Conservation (phyloP, 2,888 invertebrate species). For the Tipula confusa region DNA sequence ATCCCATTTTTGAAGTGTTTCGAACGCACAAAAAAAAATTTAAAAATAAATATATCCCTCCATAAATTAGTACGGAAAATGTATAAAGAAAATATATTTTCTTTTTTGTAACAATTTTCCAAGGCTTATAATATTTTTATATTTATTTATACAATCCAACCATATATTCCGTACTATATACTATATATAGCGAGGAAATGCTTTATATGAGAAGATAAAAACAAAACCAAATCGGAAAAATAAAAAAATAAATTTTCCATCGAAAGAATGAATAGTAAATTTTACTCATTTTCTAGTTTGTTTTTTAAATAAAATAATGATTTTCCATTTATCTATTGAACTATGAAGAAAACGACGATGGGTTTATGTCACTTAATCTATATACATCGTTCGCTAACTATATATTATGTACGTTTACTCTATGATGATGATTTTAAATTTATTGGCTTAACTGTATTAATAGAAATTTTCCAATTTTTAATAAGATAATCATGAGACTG, state of each 20-base stretch:
- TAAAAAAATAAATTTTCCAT: not conserved
- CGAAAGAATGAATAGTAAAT: not conserved
- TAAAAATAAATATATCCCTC: not conserved
- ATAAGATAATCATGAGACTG: not conserved
- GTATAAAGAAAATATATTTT: not conserved
- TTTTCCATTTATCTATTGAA: not conserved
- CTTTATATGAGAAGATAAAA: not conserved
- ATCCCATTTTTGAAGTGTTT: too few species aligned
- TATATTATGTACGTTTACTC: not conserved
- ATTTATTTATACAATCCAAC: conserved; percentile 20
- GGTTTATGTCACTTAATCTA: not conserved
- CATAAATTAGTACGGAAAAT: conserved; percentile 3
- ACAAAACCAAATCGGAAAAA: not conserved
- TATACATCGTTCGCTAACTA: not conserved
- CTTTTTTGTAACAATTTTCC: not conserved
- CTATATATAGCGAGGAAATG: not conserved
- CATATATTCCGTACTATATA: not conserved
- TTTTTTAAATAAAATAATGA: not conserved
- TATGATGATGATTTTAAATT: not conserved
- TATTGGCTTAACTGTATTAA: conserved; percentile 9
- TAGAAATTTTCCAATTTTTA: not conserved
- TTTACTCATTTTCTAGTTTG: not conserved
- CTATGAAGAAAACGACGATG: not conserved
- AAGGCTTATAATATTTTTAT: conserved; percentile 20
- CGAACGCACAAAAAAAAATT: not conserved